phyloP scores from a whole-genome alignment of 1,140 invertebrate species.

The Drosophila quadrilineata region DNA sequence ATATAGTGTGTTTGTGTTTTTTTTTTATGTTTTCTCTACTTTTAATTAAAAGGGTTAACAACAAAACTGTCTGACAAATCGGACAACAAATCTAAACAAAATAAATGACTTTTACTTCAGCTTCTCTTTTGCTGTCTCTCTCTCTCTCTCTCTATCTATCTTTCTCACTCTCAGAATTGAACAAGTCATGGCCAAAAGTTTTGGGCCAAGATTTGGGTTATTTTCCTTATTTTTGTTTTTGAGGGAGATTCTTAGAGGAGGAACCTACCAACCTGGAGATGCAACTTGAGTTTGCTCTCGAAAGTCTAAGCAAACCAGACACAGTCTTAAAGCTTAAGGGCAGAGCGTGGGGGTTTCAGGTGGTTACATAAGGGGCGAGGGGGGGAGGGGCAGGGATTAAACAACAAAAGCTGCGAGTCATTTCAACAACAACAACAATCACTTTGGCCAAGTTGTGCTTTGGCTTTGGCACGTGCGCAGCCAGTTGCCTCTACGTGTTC shows the following conservation, averaged over 20 bases:
- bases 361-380: too few species aligned
- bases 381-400: too few species aligned
- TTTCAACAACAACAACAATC: constrained; percentile 43
- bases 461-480: constrained; percentile 65
- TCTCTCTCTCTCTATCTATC: not conserved
- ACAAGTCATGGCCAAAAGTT: constrained; percentile 56
- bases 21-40: constrained; percentile 48
- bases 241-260: constrained; percentile 30
- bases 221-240: not conserved
- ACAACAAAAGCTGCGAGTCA: constrained; percentile 23
- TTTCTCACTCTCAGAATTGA: constrained; percentile 34
- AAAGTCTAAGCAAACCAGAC: too few species aligned
- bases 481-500: constrained; percentile 18
- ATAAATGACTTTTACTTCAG: constrained; percentile 74
- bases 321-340: too few species aligned
- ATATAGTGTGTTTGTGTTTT: constrained; percentile 15
- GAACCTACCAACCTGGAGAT: too few species aligned
- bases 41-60: constrained; percentile 68
- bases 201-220: constrained; percentile 2
- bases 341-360: too few species aligned
- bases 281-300: too few species aligned
- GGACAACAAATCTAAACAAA: constrained; percentile 63
- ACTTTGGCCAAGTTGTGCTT: constrained; percentile 49
- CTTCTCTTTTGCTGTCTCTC: constrained; percentile 37
- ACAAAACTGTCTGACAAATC: constrained; percentile 54